Conservation (phyloP, 2,113 vertebrate genomes). For the Labeo rohita region DNA sequence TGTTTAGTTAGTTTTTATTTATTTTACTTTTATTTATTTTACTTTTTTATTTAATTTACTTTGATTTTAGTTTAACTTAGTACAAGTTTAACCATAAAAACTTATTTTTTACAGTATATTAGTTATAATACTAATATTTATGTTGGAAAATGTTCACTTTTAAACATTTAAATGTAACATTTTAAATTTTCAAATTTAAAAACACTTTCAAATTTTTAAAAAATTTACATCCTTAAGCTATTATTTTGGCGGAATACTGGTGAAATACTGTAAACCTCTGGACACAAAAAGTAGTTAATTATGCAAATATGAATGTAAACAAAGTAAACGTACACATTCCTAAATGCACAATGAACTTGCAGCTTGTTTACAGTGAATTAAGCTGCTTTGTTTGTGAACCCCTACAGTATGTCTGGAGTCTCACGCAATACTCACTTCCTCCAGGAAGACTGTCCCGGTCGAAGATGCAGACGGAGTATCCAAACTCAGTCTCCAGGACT, state of each 20-base stretch:
- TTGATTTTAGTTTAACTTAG: too few relatives aligned
- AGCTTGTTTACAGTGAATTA: not conserved
- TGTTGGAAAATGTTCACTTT: not conserved
- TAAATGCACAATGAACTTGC: not conserved
- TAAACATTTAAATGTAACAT: too few relatives aligned
- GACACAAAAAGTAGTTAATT: not conserved
- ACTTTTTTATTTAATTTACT: too few relatives aligned
- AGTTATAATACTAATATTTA: not conserved
- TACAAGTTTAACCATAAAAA: too few relatives aligned
- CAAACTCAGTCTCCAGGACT: constrained; percentile 91
- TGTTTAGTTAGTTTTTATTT: too few relatives aligned
- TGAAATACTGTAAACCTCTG: not conserved
- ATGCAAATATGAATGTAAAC: not conserved
- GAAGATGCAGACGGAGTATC: constrained; percentile 94
- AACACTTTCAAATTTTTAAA: too few relatives aligned
- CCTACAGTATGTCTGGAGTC: not conserved
- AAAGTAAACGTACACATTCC: not conserved
- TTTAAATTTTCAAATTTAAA: too few relatives aligned
- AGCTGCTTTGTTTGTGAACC: not conserved
- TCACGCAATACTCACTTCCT: constrained; percentile 86
- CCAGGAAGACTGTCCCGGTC: constrained; percentile 96
- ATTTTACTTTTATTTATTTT: too few relatives aligned
- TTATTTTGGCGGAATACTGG: not conserved
- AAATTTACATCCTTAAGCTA: too few relatives aligned
- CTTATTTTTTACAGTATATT: not conserved